These are phyloP conservation scores for Aproaerema taeniolella DNA, from an alignment of 2,888 invertebrate species.

Conservation along the genomic window DNA sequence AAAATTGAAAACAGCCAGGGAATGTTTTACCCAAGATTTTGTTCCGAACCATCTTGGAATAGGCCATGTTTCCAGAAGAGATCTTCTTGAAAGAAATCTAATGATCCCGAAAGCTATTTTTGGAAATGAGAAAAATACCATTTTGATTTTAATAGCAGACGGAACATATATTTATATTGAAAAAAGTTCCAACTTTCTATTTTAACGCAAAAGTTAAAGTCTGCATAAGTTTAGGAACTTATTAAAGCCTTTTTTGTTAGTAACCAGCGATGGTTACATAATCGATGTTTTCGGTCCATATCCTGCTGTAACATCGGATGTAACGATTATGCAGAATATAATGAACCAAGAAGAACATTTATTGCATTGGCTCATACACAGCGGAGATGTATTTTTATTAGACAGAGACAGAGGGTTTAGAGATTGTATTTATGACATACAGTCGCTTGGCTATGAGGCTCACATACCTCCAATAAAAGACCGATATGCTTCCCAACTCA, in stretches of 20 bases:
- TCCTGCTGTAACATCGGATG: conserved; percentile 19
- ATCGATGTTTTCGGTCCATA: conserved; percentile 20
- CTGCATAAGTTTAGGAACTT: conserved; percentile 18
- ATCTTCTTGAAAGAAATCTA: not conserved
- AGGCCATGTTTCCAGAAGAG: not conserved
- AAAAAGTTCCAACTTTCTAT: conserved; percentile 13
- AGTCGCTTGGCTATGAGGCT: conserved; percentile 11
- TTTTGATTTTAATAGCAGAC: conserved; percentile 11
- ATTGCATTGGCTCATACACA: not conserved
- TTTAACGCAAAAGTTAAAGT: conserved; percentile 8
- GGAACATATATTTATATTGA: too few relatives aligned
- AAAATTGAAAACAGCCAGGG: not conserved
- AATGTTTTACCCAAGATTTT: not conserved
- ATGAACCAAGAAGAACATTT: not conserved
- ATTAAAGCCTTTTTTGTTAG: conserved; percentile 21
- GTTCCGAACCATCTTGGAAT: not conserved
- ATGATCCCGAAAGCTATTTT: conserved; percentile 1
- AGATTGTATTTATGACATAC: conserved; percentile 10
- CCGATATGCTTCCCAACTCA: conserved; percentile 3
- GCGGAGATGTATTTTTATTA: too few relatives aligned
- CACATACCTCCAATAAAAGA: conserved; percentile 15
- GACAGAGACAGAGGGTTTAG: conserved; percentile 16
- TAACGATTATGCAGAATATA: conserved; percentile 10
- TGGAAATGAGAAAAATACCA: not conserved
- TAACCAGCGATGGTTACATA: conserved; percentile 20